Evolutionary conservation across 2,888 invertebrate genomes (phyloP).

Genomic region (Cynaeus angustus): DNA sequence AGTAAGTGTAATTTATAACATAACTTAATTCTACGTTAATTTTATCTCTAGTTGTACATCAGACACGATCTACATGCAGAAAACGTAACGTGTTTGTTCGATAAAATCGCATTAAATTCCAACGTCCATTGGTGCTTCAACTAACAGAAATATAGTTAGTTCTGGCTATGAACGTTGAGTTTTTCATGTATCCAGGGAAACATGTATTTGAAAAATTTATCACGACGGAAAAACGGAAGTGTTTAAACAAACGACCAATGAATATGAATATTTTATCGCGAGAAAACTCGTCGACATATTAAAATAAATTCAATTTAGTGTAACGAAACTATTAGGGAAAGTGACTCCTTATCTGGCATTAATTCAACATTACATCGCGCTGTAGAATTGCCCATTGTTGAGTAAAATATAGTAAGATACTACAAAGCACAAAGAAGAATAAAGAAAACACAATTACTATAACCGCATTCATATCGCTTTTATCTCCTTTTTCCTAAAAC

Average conservation of each 20-base stretch:
- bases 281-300: too few relatives aligned
- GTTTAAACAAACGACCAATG: constrained; percentile 11
- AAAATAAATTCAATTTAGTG: not conserved
- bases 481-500: constrained; percentile 1
- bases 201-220: constrained; percentile 12
- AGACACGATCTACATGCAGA: too few relatives aligned
- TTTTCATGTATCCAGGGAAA: not conserved
- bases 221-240: constrained; percentile 1
- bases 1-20: too few relatives aligned
- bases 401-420: constrained; percentile 2
- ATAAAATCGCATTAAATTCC: too few relatives aligned
- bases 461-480: constrained; percentile 1
- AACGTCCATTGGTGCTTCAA: too few relatives aligned
- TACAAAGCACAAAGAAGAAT: not conserved
- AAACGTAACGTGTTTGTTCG: too few relatives aligned
- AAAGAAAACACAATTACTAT: constrained; percentile 9
- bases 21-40: too few relatives aligned
- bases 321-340: not conserved
- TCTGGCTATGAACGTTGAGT: not conserved
- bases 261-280: not conserved
- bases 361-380: not conserved
- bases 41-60: too few relatives aligned
- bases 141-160: too few relatives aligned
- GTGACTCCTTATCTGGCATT: not conserved
- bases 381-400: not conserved